A percentile compares a stretch with the other conserved stretches of the same genome.
Conservation (phyloP, 2,888 invertebrate genomes). For the Aphodius granarius region DNA sequence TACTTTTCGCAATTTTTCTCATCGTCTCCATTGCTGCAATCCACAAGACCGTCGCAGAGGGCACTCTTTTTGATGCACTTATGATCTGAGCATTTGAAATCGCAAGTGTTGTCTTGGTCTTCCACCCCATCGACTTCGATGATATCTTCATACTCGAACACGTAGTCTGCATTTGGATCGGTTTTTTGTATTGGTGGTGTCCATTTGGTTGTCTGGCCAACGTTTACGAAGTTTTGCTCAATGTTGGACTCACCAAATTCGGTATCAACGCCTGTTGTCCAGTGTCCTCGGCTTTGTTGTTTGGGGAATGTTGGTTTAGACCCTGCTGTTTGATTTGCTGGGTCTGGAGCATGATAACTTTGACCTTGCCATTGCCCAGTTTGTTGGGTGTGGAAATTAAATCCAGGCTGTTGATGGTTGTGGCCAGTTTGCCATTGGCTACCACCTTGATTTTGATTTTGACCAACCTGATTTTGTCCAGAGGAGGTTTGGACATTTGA, state of each 20-base stretch:
- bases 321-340: background rate
- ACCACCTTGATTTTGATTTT: background rate
- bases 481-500: background rate
- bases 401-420: background rate
- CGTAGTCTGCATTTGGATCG: conserved; percentile 47
- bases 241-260: background rate
- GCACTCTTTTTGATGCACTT: conserved; percentile 58
- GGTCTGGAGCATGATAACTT: background rate
- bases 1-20: conserved; percentile 57
- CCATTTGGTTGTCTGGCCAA: background rate
- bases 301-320: background rate
- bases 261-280: background rate
- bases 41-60: conserved; percentile 63
- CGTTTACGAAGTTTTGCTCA: background rate
- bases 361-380: background rate
- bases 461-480: background rate
- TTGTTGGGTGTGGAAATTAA: background rate
- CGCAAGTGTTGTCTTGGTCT: conserved; percentile 35
- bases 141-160: conserved; percentile 46
- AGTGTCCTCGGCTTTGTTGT: background rate
- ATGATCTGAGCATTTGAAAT: conserved; percentile 56
- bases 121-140: conserved; percentile 14
- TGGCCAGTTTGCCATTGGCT: background rate
- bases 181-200: conserved; percentile 36
- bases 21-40: conserved; percentile 62